A percentile compares a stretch with the other conserved stretches of the same genome.
phyloP scores from a whole-genome alignment of 2,113 vertebrate genomes.

The Phainopepla nitens region DNA sequence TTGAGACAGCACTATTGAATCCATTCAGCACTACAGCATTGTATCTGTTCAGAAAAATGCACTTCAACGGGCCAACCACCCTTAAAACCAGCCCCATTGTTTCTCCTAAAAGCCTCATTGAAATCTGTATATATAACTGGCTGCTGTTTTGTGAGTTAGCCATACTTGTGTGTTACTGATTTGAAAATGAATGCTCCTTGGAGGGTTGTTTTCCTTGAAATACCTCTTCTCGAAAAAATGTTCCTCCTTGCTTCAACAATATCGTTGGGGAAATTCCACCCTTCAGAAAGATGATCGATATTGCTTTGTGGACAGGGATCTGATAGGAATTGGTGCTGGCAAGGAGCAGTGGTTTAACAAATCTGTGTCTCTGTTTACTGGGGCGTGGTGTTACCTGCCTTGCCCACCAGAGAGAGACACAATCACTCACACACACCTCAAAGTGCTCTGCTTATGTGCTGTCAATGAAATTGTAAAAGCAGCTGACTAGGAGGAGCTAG shows the following conservation, averaged over 20 bases:
- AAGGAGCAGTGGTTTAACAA: background rate
- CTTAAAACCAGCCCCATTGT: slow-evolving; percentile 57
- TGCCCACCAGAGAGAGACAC: slow-evolving; percentile 27
- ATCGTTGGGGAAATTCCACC: background rate
- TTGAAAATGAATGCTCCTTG: slow-evolving; percentile 51
- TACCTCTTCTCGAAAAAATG: background rate
- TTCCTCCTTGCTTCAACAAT: background rate
- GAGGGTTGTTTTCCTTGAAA: slow-evolving; percentile 29
- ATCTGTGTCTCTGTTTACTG: background rate
- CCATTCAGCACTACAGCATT: slow-evolving; percentile 54
- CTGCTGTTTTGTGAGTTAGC: slow-evolving; percentile 42
- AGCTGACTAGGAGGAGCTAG: background rate
- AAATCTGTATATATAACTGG: slow-evolving; percentile 41
- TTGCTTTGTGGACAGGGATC: background rate
- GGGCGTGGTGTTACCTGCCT: slow-evolving; percentile 13
- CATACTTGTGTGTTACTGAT: background rate
- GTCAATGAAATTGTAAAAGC: background rate
- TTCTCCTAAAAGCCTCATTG: slow-evolving; percentile 52
- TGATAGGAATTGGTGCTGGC: background rate
- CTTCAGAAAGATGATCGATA: background rate
- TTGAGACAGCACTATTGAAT: slow-evolving; percentile 61
- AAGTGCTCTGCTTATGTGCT: background rate
- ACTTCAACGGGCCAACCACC: slow-evolving; percentile 48
- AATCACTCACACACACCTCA: background rate
- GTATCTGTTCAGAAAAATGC: slow-evolving; percentile 47